Conservation (phyloP, 2,113 vertebrate species). For the Erpornis zantholeuca region DNA sequence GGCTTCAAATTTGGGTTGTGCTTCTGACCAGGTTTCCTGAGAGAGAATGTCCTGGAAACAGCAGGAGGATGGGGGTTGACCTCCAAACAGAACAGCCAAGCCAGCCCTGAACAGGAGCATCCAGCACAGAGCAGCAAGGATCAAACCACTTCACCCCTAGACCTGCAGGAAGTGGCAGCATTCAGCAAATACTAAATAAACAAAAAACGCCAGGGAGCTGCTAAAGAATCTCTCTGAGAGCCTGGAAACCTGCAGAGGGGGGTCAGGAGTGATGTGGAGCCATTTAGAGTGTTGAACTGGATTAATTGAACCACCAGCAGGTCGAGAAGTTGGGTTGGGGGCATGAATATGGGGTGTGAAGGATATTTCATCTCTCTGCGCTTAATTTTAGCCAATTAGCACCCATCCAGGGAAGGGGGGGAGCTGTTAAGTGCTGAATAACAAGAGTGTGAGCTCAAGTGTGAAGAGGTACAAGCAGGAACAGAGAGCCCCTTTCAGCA, state of each 20-base stretch:
- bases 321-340: not conserved
- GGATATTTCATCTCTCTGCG: not conserved
- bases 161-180: not conserved
- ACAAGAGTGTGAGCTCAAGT: conserved; percentile 24
- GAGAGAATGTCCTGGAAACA: not conserved
- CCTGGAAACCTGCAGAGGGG: not conserved
- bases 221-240: not conserved
- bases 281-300: not conserved
- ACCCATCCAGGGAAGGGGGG: not conserved
- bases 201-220: not conserved
- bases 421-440: not conserved
- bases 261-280: not conserved
- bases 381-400: conserved; percentile 54
- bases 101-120: not conserved
- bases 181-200: not conserved
- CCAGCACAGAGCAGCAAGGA: not conserved
- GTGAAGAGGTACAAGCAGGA: conserved; percentile 27
- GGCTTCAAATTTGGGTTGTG: not conserved
- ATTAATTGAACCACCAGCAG: not conserved
- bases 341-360: not conserved
- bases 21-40: not conserved
- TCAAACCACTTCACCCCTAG: not conserved
- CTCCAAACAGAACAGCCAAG: not conserved
- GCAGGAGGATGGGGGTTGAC: not conserved
- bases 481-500: conserved; percentile 5